Percentiles rank a stretch among this genome's conserved stretches.
Evolutionary conservation across 64 coral and sea anemone species (phyloP).

Genomic region (Montipora efflorescens): DNA sequence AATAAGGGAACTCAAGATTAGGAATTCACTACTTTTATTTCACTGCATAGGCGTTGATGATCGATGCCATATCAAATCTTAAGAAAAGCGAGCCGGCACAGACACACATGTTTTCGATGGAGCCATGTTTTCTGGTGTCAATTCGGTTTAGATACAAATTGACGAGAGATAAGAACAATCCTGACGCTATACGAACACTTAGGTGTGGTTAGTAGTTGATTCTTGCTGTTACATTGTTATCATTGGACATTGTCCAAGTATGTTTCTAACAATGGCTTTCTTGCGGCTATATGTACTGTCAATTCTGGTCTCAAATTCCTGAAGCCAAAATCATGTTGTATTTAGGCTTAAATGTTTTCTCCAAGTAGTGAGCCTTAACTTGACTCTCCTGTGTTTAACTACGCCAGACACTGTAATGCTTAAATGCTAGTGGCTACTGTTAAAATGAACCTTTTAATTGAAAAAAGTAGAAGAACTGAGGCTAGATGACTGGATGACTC

Average conservation of each 20-base stretch:
- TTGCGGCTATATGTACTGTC: slow-evolving; percentile 3
- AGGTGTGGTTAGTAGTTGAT: slow-evolving; percentile 1
- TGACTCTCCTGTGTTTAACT: neutral
- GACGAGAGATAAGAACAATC: slow-evolving; percentile 13
- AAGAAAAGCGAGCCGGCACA: neutral
- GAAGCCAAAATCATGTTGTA: slow-evolving; percentile 19
- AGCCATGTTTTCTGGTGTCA: slow-evolving; percentile 32
- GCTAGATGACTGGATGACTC: too few relatives aligned
- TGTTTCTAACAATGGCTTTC: slow-evolving; percentile 5
- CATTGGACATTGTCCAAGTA: slow-evolving; percentile 19
- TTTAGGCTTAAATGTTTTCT: slow-evolving; percentile 30
- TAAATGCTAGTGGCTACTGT: neutral
- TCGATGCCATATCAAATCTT: neutral
- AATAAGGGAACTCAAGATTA: neutral
- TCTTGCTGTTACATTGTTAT: neutral
- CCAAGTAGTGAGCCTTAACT: neutral
- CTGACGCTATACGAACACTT: neutral
- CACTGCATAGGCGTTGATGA: neutral
- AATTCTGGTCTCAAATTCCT: slow-evolving; percentile 33
- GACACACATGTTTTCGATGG: neutral
- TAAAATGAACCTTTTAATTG: too few relatives aligned
- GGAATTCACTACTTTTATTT: neutral
- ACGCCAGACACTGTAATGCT: neutral
- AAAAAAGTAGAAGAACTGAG: too few relatives aligned
- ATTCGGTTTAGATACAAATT: slow-evolving; percentile 10